These are phyloP conservation scores for Gorsachius goisagi DNA, from an alignment of 2,113 vertebrate species.

Conservation along the genomic window DNA sequence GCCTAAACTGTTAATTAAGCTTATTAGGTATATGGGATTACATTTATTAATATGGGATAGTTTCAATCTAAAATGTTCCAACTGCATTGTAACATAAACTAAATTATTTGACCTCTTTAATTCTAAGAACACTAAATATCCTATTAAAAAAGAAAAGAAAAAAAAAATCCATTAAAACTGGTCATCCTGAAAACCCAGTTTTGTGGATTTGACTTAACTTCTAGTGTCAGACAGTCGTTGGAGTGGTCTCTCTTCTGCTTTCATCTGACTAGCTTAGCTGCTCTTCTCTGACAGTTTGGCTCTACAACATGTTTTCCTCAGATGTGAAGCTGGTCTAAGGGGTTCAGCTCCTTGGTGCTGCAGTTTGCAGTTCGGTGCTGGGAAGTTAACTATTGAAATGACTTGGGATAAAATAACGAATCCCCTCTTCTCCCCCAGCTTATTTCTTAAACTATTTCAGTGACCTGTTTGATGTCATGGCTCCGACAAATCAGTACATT, in stretches of 20 bases:
- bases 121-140: not conserved
- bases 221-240: not conserved
- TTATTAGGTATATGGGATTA: not conserved
- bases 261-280: not conserved
- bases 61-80: not conserved
- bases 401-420: not conserved
- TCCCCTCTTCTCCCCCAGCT: accelerated
- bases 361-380: not conserved
- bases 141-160: not conserved
- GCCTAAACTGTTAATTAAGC: not conserved
- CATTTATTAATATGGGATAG: not conserved
- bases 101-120: not conserved
- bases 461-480: not conserved
- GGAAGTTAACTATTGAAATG: not conserved
- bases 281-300: not conserved
- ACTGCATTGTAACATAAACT: not conserved
- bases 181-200: not conserved
- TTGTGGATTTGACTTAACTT: not conserved
- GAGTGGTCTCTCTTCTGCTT: not conserved
- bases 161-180: not conserved
- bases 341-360: not conserved
- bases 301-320: not conserved
- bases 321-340: not conserved
- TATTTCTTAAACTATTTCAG: not conserved
- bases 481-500: not conserved